Evolutionary conservation across 2,113 vertebrate genomes (phyloP).

Genomic region (Rhabdornis inornatus): DNA sequence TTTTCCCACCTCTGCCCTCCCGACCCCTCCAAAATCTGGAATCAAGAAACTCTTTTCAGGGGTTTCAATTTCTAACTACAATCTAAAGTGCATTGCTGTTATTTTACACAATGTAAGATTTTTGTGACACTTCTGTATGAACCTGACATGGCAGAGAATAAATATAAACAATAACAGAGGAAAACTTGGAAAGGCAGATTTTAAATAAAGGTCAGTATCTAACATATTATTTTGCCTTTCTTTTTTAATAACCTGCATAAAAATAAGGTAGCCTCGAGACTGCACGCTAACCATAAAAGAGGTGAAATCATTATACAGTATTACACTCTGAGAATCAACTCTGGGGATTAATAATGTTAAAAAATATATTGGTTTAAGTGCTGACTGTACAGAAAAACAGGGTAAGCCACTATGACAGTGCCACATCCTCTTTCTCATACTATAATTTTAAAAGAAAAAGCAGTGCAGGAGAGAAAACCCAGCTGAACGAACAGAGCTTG

Average conservation of each 20-base stretch:
- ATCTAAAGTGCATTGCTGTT: background rate
- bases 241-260: background rate
- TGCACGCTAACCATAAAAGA: background rate
- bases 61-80: background rate
- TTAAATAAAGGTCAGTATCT: background rate
- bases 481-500: background rate
- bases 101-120: background rate
- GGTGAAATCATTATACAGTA: background rate
- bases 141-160: background rate
- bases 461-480: background rate
- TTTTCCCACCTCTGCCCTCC: background rate
- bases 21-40: background rate
- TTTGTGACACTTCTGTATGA: background rate
- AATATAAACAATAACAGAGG: background rate
- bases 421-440: background rate
- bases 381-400: background rate
- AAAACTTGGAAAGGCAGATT: background rate
- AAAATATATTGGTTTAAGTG: background rate
- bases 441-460: background rate
- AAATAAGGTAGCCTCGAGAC: background rate
- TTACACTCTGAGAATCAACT: background rate
- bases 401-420: fast-evolving
- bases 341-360: background rate
- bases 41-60: background rate
- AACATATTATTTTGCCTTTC: background rate